Evolutionary conservation across 2,113 vertebrate species (phyloP), one percentile per base, ranked within the genome.

Genomic region (Vicugna pacos): DNA sequence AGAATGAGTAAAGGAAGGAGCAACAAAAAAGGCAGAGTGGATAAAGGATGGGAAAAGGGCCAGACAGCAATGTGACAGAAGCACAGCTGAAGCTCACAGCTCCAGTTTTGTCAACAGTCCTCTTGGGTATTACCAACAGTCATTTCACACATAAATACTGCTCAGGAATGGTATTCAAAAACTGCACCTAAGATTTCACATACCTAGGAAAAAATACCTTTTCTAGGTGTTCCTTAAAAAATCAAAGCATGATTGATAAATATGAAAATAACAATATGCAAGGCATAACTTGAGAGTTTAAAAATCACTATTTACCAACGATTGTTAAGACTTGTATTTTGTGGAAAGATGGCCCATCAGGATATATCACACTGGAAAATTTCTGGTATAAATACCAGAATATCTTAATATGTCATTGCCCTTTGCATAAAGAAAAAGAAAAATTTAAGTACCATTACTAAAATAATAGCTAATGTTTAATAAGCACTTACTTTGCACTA

Each of bases 61-160:
- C 2, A 30, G 32, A 54, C 1, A 30, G 0, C 22, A 32, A 77
- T 3, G 11, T 0, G n/a, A 26, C 5, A 13, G 7, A 9, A 4
- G 5, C 48, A 38, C 52, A 65, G 6, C 2, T 24, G 1, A 91
- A 22, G 15, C 38, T 76, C 24, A 52, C 7, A 48, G 16, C 24
- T 50, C n/a, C 19, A 38, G 1, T 14, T 79, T 60, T 28, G 0
- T 3, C 15, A 32, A 46, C 42, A 7, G 3, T 56, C 6, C 24
- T 84, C 7, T 58, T 48, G 20, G 0, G 11, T 26, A 46, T 6
- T 64, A 11, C 7, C 48, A 30, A 28, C 6, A 28, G 4, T 86
- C 6, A 50, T 72, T 82, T 73, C 52, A 86, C 81, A 56, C 7
- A 60, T 24, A 5, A 13, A 3, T 22, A 26, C 12, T 24, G 15